Conservation (phyloP, 2,888 invertebrate genomes). For the Phrixothrix hirtus region DNA sequence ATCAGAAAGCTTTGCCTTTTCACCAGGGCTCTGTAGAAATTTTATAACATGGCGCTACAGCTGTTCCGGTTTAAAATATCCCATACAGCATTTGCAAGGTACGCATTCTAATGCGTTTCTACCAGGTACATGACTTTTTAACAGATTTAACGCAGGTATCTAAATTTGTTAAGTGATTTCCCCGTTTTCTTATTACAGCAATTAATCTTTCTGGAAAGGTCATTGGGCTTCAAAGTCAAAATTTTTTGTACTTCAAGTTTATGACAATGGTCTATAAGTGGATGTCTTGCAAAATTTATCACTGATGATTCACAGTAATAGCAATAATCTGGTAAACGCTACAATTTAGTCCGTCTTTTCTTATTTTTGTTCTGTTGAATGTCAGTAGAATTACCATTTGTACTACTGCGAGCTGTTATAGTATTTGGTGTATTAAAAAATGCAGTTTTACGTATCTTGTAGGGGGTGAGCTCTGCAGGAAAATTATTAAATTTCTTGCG, state of each 20-base stretch:
- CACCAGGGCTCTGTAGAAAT: neutral
- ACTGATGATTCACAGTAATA: neutral
- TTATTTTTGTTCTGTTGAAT: neutral
- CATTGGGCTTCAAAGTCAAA: neutral
- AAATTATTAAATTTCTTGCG: too few relatives aligned
- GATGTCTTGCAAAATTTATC: conserved; percentile 1
- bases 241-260: conserved; percentile 1
- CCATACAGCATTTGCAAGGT: neutral
- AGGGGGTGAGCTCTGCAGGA: too few relatives aligned
- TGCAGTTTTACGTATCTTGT: too few relatives aligned
- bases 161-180: neutral
- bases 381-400: neutral
- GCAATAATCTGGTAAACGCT: neutral
- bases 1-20: neutral
- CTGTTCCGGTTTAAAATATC: neutral
- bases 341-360: neutral
- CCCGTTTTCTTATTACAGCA: neutral
- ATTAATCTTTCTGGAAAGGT: neutral
- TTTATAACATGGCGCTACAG: neutral
- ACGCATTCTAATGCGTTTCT: neutral
- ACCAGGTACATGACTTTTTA: neutral
- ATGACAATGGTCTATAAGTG: neutral
- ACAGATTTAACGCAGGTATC: neutral
- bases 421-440: too few relatives aligned
- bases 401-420: too few relatives aligned